These are phyloP conservation scores for Drosophila neocordata DNA, from an alignment of 1,140 invertebrate genomes.

Conservation along the genomic window DNA sequence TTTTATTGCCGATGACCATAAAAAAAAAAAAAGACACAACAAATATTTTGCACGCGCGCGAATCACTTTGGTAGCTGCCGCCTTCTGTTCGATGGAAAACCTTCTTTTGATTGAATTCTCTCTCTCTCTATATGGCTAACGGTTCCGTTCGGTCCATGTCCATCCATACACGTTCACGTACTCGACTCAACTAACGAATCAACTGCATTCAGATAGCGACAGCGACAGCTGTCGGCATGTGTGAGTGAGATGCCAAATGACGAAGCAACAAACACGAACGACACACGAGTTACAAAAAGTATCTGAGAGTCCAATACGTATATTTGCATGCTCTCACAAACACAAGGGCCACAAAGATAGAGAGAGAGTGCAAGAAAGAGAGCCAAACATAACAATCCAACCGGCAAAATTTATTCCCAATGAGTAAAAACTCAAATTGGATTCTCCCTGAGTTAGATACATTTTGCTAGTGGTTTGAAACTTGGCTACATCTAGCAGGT, in stretches of 20 bases:
- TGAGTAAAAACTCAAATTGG: conserved; percentile 48
- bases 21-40: background rate
- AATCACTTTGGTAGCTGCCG: conserved; percentile 13
- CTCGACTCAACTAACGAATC: conserved; percentile 59
- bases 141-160: conserved; percentile 49
- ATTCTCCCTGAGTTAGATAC: conserved; percentile 71
- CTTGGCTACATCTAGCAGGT: conserved; percentile 37
- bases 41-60: conserved; percentile 45
- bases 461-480: conserved; percentile 35
- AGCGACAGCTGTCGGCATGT: conserved; percentile 7
- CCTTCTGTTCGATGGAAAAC: background rate
- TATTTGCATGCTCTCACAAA: background rate
- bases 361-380: background rate
- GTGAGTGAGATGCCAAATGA: conserved; percentile 3
- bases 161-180: conserved; percentile 60
- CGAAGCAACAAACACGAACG: background rate
- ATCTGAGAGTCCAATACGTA: conserved; percentile 30
- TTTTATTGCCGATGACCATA: background rate
- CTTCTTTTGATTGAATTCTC: background rate
- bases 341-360: background rate
- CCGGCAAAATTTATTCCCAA: conserved; percentile 18
- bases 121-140: conserved; percentile 17
- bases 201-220: conserved; percentile 12
- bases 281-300: conserved; percentile 51
- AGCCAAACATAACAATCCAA: background rate